phyloP scores from a whole-genome alignment of 1,140 invertebrate genomes.

The Zaprionus davidi region DNA sequence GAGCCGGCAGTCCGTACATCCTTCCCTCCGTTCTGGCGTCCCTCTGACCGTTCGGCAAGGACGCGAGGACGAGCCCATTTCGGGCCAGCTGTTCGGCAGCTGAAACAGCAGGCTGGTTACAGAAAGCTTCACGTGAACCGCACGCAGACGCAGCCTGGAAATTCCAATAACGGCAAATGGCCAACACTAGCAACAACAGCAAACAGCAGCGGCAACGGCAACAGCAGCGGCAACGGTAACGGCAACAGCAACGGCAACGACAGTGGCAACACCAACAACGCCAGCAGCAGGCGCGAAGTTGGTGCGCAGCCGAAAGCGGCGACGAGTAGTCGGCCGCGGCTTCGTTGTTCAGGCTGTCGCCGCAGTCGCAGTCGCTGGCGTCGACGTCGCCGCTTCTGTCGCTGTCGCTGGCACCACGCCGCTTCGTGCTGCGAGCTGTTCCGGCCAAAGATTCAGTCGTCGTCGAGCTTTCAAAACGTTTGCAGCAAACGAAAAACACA shows the following conservation, averaged over 20 bases:
- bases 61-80: constrained; percentile 51
- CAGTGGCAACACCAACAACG: not conserved
- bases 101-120: constrained; percentile 29
- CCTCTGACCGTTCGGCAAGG: constrained; percentile 12
- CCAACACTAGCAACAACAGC: constrained; percentile 27
- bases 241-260: not conserved
- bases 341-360: not conserved
- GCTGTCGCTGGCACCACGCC: constrained; percentile 9
- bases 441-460: constrained; percentile 76
- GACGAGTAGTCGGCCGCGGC: constrained; percentile 48
- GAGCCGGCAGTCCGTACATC: constrained; percentile 14
- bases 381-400: constrained; percentile 4
- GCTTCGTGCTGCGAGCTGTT: constrained; percentile 73
- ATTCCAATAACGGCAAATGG: constrained; percentile 50
- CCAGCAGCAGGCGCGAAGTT: constrained; percentile 42
- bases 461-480: constrained; percentile 84
- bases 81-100: constrained; percentile 53
- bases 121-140: constrained; percentile 35
- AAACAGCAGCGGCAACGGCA: not conserved
- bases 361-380: not conserved
- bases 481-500: constrained; percentile 69
- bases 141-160: constrained; percentile 52
- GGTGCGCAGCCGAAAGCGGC: constrained; percentile 48
- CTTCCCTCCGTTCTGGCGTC: not conserved
- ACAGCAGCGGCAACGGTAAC: constrained; percentile 9